Evolutionary conservation across 2,113 vertebrate species (phyloP).

Genomic region (Gallinago jamesoni): DNA sequence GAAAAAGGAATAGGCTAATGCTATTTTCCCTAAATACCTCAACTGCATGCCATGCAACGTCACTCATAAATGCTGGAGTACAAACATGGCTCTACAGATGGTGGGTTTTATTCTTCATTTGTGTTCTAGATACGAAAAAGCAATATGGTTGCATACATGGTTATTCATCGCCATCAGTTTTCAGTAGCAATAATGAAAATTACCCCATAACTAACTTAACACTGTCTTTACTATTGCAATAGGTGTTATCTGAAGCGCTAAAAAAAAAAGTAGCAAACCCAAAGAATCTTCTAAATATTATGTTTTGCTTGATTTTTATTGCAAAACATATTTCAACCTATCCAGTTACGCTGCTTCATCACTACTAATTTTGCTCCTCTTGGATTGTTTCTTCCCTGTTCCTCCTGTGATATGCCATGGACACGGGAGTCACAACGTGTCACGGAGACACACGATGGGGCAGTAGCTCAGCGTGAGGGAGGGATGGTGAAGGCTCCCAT

Average conservation of each 20-base stretch:
- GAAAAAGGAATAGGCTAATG: background rate
- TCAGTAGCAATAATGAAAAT: background rate
- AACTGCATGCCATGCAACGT: background rate
- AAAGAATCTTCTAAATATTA: background rate
- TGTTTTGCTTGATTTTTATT: background rate
- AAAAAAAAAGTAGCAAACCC: background rate
- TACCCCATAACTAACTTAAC: background rate
- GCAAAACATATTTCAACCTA: background rate
- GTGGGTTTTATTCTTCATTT: background rate
- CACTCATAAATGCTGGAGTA: background rate
- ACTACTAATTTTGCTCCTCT: background rate
- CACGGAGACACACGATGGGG: fast-evolving
- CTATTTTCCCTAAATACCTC: background rate
- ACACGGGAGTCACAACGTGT: background rate
- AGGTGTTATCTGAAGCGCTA: background rate
- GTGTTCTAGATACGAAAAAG: background rate
- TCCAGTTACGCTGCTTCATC: background rate
- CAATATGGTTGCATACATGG: background rate
- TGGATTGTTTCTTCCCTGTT: background rate
- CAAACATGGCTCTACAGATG: background rate
- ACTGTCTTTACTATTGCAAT: background rate
- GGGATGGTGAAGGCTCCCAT: background rate
- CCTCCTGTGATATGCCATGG: too few relatives aligned
- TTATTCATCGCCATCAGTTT: background rate
- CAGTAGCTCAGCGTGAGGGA: background rate